A percentile compares a stretch with the other conserved stretches of the same genome.
Evolutionary conservation across 2,888 invertebrate genomes (phyloP).

Genomic region (Meloe dianella): DNA sequence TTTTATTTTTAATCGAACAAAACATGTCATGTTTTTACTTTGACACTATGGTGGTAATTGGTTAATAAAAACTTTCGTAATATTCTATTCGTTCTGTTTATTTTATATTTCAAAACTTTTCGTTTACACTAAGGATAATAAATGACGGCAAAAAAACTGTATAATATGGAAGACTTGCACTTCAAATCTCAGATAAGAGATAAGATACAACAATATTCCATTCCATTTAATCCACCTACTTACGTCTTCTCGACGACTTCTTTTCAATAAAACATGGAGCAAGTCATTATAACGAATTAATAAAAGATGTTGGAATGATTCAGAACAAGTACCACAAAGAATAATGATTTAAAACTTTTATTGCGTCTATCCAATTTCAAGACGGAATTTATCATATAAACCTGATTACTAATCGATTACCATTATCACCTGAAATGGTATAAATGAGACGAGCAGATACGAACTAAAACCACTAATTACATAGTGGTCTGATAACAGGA

Average conservation of each 20-base stretch:
- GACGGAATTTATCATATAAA: conserved; percentile 6
- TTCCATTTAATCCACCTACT: conserved; percentile 7
- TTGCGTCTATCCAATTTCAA: conserved; percentile 10
- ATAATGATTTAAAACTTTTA: conserved; percentile 22
- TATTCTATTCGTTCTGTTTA: conserved; percentile 3
- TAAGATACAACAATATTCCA: conserved; percentile 2
- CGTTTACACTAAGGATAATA: not conserved
- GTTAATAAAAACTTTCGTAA: conserved; percentile 5
- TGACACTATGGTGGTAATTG: not conserved
- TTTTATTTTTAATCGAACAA: not conserved
- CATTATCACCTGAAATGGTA: conserved; percentile 35
- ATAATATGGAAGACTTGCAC: not conserved
- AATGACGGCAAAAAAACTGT: not conserved
- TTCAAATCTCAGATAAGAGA: conserved; percentile 3
- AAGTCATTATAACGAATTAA: conserved; percentile 14
- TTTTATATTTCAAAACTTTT: conserved; percentile 4
- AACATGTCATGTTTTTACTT: not conserved
- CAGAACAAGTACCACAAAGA: conserved; percentile 16
- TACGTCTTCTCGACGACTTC: not conserved
- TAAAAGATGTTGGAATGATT: conserved; percentile 13
- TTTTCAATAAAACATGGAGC: conserved; percentile 15
- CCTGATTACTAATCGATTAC: conserved; percentile 20
- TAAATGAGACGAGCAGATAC: conserved; percentile 42
- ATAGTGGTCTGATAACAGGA: conserved; percentile 42
- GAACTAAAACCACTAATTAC: conserved; percentile 42